Conservation (phyloP, 2,888 invertebrate species). For the Carcina quercana region DNA sequence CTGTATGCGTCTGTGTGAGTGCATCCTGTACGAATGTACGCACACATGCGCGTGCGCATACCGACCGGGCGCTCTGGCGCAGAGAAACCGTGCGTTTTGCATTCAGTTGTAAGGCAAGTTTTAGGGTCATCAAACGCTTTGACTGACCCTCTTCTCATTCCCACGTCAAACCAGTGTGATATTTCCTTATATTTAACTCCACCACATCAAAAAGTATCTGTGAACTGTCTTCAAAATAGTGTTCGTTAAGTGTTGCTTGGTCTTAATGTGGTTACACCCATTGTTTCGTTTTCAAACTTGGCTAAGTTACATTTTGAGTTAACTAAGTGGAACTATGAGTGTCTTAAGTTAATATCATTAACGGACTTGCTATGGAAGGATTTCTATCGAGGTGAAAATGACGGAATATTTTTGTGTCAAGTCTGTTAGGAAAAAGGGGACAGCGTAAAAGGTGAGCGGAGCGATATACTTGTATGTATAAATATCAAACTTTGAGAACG, state of each 20-base stretch:
- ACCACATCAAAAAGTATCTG: not conserved
- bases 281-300: too few relatives aligned
- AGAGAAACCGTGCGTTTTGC: slow-evolving; percentile 60
- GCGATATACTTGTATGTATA: too few relatives aligned
- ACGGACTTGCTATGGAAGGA: slow-evolving; percentile 38
- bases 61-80: slow-evolving; percentile 53
- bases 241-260: not conserved
- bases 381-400: slow-evolving; percentile 51
- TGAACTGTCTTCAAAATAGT: not conserved
- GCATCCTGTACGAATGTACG: slow-evolving; percentile 26
- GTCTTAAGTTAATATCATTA: slow-evolving; percentile 26
- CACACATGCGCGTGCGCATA: slow-evolving; percentile 49
- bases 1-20: slow-evolving; percentile 36
- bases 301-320: too few relatives aligned
- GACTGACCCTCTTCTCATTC: slow-evolving; percentile 34
- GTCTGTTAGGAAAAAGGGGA: slow-evolving; percentile 66
- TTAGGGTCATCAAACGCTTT: slow-evolving; percentile 69
- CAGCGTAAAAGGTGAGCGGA: slow-evolving; percentile 49
- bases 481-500: too few relatives aligned
- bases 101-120: slow-evolving; percentile 62
- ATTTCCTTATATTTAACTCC: too few relatives aligned
- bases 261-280: not conserved
- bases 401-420: slow-evolving; percentile 59
- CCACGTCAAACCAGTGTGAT: slow-evolving; percentile 35
- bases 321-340: slow-evolving; percentile 32